Evolutionary conservation across 2,113 vertebrate genomes (phyloP).

Genomic region (Cynoglossus semilaevis): DNA sequence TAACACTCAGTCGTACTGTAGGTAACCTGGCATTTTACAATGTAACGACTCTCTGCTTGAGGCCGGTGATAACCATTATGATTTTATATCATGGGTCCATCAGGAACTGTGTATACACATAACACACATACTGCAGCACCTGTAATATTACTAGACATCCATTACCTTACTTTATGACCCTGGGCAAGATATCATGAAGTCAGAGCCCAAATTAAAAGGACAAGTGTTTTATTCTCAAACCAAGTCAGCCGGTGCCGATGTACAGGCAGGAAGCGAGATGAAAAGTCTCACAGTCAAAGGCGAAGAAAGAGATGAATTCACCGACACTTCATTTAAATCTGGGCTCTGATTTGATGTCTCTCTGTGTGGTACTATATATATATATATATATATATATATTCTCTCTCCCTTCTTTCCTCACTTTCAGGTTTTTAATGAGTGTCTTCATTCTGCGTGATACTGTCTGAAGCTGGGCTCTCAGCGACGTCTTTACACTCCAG

Average conservation of each 20-base stretch:
- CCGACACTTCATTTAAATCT: slow-evolving; percentile 54
- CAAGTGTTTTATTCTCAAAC: slow-evolving; percentile 30
- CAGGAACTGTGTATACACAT: slow-evolving; percentile 31
- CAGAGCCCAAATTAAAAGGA: slow-evolving; percentile 16
- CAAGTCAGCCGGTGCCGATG: slow-evolving; percentile 27
- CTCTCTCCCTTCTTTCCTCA: slow-evolving; percentile 37
- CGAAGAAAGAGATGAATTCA: slow-evolving; percentile 34
- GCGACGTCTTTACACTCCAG: slow-evolving; percentile 63
- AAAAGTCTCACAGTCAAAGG: slow-evolving; percentile 26
- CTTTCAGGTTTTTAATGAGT: slow-evolving; percentile 72
- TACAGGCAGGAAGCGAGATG: slow-evolving; percentile 19
- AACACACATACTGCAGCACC: slow-evolving; percentile 39
- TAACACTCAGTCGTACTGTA: neutral
- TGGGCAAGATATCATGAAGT: slow-evolving; percentile 40
- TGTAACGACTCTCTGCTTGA: slow-evolving; percentile 27
- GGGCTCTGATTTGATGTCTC: slow-evolving; percentile 57
- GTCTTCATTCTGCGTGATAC: slow-evolving; percentile 59
- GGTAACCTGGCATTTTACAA: slow-evolving; percentile 19
- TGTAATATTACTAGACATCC: slow-evolving; percentile 30
- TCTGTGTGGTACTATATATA: slow-evolving; percentile 39
- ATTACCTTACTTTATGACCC: slow-evolving; percentile 53
- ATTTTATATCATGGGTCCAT: slow-evolving; percentile 38
- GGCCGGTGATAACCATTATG: slow-evolving; percentile 35
- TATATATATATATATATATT: too few species aligned
- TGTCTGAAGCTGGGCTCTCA: slow-evolving; percentile 59